phyloP scores from a whole-genome alignment of 1,140 invertebrate genomes.

The Carposina sasakii region DNA sequence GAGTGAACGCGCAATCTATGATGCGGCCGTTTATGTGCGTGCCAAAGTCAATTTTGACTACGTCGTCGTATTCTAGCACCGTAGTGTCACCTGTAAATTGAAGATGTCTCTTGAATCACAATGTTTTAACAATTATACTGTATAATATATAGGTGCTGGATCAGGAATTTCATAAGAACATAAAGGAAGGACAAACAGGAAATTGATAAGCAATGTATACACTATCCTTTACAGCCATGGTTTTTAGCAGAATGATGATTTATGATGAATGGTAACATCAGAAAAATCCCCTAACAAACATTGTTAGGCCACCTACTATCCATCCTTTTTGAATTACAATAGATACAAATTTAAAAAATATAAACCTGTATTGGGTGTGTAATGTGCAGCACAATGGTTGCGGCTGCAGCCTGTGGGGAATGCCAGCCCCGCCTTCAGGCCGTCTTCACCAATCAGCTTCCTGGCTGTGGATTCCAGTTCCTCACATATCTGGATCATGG shows the following conservation, averaged over 20 bases:
- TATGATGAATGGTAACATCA: too few relatives aligned
- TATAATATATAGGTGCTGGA: not conserved
- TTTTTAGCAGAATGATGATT: too few relatives aligned
- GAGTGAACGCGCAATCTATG: constrained; percentile 99
- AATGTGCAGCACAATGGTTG: constrained; percentile 99
- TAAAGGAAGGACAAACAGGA: too few relatives aligned
- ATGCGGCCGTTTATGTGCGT: constrained; percentile 99
- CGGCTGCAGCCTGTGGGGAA: constrained; percentile 99
- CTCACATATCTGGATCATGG: constrained; percentile 99
- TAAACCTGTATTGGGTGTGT: constrained; percentile 95
- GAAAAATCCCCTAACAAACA: too few relatives aligned
- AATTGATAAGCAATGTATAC: too few relatives aligned
- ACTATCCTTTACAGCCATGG: too few relatives aligned
- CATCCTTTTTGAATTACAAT: too few relatives aligned
- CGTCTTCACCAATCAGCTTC: constrained; percentile 95
- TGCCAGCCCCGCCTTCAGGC: constrained; percentile 95
- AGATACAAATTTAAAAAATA: too few relatives aligned
- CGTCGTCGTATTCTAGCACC: constrained; percentile 96
- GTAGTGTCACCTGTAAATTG: constrained; percentile 84
- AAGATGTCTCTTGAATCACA: not conserved
- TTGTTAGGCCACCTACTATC: too few relatives aligned
- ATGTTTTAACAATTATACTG: not conserved
- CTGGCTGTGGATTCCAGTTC: constrained; percentile 94
- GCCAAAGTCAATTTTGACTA: constrained; percentile 99
- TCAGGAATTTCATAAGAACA: not conserved